Evolutionary conservation across 1,140 invertebrate species (phyloP).

Genomic region (Prorops nasuta): DNA sequence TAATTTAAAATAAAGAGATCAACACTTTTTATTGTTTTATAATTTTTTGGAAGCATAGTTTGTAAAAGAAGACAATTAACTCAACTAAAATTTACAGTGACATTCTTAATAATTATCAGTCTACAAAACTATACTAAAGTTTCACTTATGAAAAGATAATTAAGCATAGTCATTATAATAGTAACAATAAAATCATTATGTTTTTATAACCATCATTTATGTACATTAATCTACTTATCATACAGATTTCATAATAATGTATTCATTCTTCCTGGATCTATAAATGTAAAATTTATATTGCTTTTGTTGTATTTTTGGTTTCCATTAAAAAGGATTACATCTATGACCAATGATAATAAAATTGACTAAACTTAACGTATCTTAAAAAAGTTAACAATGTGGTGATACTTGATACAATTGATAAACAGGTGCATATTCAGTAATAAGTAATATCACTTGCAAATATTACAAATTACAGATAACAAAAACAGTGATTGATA

Average conservation of each 20-base stretch:
- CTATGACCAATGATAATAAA: too few relatives aligned
- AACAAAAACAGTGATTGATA: too few relatives aligned
- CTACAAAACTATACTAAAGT: conserved; percentile 51
- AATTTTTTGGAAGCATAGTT: conserved; percentile 26
- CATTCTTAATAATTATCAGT: conserved; percentile 52
- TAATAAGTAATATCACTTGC: too few relatives aligned
- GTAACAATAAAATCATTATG: conserved; percentile 33
- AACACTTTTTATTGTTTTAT: conserved; percentile 12
- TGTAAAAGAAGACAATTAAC: conserved; percentile 36
- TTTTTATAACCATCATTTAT: conserved; percentile 41
- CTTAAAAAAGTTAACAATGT: too few relatives aligned
- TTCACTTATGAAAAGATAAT: conserved; percentile 31
- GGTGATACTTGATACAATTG: too few relatives aligned
- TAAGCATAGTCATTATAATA: conserved; percentile 31
- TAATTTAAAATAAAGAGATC: conserved; percentile 2
- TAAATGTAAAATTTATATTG: neutral
- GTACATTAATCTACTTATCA: conserved; percentile 33
- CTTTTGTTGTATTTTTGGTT: neutral
- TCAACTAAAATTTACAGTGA: conserved; percentile 34
- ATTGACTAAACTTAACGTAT: too few relatives aligned
- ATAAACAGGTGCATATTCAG: too few relatives aligned
- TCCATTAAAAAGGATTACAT: too few relatives aligned
- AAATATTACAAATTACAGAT: too few relatives aligned
- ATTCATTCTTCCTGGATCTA: too few relatives aligned
- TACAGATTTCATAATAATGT: conserved; percentile 15